phyloP scores from a whole-genome alignment of 2,797 vertebrate genomes.

The Clarias laeviceps region DNA sequence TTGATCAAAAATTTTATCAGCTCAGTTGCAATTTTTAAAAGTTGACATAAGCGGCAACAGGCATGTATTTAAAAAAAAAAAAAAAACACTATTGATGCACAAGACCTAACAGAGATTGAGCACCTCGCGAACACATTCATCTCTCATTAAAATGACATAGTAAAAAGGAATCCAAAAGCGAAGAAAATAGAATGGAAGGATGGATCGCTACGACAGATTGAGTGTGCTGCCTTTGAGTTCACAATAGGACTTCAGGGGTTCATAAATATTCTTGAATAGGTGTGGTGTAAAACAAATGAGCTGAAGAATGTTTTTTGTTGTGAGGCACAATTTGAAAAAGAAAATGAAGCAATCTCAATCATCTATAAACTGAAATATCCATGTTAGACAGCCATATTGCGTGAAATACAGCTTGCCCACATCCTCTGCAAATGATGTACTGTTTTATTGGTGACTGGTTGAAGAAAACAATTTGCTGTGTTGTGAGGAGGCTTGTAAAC shows the following conservation, averaged over 20 bases:
- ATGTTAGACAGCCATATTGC: constrained; percentile 1
- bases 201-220: background rate
- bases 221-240: background rate
- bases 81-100: background rate
- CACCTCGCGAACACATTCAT: background rate
- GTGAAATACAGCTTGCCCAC: constrained; percentile 1
- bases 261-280: constrained; percentile 18
- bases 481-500: background rate
- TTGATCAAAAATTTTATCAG: background rate
- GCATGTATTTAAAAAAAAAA: background rate
- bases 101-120: background rate
- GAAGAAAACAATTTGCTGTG: background rate
- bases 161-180: background rate
- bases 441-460: background rate
- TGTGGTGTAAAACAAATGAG: constrained; percentile 35
- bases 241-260: background rate
- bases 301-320: constrained; percentile 32
- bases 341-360: background rate
- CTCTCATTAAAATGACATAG: background rate
- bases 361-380: constrained; percentile 15
- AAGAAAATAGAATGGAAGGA: background rate
- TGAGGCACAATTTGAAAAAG: background rate
- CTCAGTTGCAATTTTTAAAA: background rate
- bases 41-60: background rate
- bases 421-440: background rate